A percentile compares a stretch with the other conserved stretches of the same genome.
Evolutionary conservation across 2,888 invertebrate genomes (phyloP).

Genomic region (Lycia hirtaria): DNA sequence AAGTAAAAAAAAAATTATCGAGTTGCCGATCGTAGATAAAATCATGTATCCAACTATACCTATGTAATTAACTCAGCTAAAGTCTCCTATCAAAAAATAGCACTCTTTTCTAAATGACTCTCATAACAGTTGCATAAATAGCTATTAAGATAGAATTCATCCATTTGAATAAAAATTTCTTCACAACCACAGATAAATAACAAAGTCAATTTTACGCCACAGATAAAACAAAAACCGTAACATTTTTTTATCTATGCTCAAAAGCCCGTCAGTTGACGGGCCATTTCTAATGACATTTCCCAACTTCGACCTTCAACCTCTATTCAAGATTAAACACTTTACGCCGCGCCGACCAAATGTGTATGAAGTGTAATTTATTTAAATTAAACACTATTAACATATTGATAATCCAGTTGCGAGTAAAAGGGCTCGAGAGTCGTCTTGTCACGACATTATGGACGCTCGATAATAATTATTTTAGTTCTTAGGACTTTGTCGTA

Average conservation of each 20-base stretch:
- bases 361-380: conserved; percentile 53
- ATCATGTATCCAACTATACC: too few species aligned
- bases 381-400: conserved; percentile 54
- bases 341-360: conserved; percentile 40
- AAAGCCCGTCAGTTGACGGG: conserved; percentile 11
- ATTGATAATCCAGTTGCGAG: conserved; percentile 43
- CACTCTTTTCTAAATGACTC: too few species aligned
- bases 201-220: conserved; percentile 16
- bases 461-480: conserved; percentile 1
- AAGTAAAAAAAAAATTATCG: too few species aligned
- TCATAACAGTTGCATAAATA: too few species aligned
- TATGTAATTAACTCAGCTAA: too few species aligned
- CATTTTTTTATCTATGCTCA: conserved; percentile 3
- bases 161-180: background rate
- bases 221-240: conserved; percentile 25
- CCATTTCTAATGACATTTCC: conserved; percentile 38
- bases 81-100: too few species aligned
- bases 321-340: conserved; percentile 27
- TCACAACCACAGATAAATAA: conserved; percentile 10
- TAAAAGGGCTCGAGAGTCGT: conserved; percentile 20
- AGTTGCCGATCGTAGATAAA: too few species aligned
- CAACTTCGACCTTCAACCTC: conserved; percentile 27
- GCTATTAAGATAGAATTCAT: too few species aligned
- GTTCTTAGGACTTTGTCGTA: background rate
- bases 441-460: conserved; percentile 25